Conservation (phyloP, 2,113 vertebrate genomes). For the Elanus axillaris region DNA sequence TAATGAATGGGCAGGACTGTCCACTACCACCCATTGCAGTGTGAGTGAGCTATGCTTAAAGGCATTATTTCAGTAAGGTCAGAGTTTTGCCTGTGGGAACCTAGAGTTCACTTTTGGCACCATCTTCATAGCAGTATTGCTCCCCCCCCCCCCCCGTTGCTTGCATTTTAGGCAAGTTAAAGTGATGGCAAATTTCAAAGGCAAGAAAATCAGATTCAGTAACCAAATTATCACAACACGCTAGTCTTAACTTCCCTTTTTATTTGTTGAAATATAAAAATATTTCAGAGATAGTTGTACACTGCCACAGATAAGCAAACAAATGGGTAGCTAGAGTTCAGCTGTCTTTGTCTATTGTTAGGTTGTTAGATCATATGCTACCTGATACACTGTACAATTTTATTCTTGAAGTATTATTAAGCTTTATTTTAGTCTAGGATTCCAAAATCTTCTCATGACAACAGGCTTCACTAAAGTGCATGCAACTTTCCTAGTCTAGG, state of each 20-base stretch:
- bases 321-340: background rate
- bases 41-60: background rate
- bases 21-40: background rate
- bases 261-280: background rate
- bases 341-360: background rate
- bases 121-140: background rate
- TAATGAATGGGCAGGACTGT: background rate
- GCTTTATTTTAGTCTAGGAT: background rate
- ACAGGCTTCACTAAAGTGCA: background rate
- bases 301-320: background rate
- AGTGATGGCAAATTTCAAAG: background rate
- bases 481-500: background rate
- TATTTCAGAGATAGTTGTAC: background rate
- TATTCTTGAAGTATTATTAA: background rate
- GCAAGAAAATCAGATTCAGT: background rate
- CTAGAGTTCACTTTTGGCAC: background rate
- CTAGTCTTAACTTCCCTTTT: background rate
- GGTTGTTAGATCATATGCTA: background rate
- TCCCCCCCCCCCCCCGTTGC: background rate
- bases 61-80: background rate
- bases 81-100: background rate
- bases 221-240: background rate
- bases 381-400: background rate
- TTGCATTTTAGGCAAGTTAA: background rate
- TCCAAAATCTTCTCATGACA: background rate